Evolutionary conservation across 1,140 invertebrate genomes (phyloP).

Genomic region (Neodiprion lecontei): DNA sequence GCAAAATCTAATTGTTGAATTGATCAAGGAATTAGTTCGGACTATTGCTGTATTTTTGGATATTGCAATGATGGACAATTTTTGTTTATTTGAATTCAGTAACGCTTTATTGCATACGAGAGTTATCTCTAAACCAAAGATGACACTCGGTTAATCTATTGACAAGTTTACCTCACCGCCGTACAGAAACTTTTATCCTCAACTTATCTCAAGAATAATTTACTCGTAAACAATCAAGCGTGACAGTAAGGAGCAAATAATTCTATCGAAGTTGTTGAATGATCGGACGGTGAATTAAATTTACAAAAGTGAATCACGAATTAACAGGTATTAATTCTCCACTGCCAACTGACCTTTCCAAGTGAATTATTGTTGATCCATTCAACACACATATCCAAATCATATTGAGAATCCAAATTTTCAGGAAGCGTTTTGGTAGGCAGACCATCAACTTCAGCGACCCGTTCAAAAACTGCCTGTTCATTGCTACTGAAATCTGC

Average conservation of each 20-base stretch:
- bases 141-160: background rate
- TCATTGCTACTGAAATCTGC: constrained; percentile 4
- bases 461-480: background rate
- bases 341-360: constrained; percentile 65
- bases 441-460: background rate
- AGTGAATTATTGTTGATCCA: constrained; percentile 75
- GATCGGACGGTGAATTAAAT: constrained; percentile 12
- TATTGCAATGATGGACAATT: background rate
- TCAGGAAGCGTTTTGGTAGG: constrained; percentile 13
- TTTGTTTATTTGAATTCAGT: too few species aligned
- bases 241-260: background rate
- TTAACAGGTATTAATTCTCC: background rate
- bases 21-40: background rate
- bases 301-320: background rate
- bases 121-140: too few species aligned
- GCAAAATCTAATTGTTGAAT: background rate
- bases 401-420: constrained; percentile 56
- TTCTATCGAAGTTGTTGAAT: background rate
- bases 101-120: too few species aligned
- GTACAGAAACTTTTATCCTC: background rate
- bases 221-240: background rate
- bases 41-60: background rate
- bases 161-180: background rate
- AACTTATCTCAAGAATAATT: background rate
- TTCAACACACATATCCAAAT: constrained; percentile 63